Evolutionary conservation across 2,113 vertebrate genomes (phyloP).

Genomic region (Equus quagga): DNA sequence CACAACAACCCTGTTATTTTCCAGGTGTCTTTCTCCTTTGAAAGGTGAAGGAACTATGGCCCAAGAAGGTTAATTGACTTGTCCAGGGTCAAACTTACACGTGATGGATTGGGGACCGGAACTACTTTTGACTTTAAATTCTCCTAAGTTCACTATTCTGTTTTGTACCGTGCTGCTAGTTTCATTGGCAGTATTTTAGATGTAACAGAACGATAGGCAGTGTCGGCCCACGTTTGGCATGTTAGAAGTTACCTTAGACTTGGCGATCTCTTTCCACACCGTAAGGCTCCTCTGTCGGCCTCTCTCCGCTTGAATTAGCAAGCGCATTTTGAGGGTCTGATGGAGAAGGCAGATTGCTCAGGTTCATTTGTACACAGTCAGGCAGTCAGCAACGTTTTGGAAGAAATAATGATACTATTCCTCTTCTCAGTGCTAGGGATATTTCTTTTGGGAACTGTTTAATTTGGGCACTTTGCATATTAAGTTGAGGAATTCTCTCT

Average conservation of each 20-base stretch:
- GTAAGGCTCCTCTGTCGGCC: neutral
- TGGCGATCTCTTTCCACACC: neutral
- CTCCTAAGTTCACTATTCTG: neutral
- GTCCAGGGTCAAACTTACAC: neutral
- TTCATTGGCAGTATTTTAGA: constrained; percentile 18
- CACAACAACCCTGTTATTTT: neutral
- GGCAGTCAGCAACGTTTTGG: neutral
- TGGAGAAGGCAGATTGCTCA: neutral
- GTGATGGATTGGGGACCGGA: neutral
- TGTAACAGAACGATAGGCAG: neutral
- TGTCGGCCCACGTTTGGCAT: neutral
- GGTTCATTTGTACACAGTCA: neutral
- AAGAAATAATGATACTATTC: neutral
- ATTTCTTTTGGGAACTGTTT: neutral
- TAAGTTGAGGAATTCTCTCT: constrained; percentile 8
- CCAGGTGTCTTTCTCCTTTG: neutral
- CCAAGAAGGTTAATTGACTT: neutral
- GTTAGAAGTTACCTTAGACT: neutral
- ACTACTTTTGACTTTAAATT: neutral
- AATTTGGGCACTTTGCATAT: constrained; percentile 21
- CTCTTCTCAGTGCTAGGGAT: neutral
- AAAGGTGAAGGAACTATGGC: neutral
- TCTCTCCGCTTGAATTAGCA: neutral
- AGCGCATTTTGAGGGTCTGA: neutral
- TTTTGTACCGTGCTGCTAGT: neutral